Evolutionary conservation across 1,140 invertebrate species (phyloP).

Genomic region (Pseudomyrmex gracilis): DNA sequence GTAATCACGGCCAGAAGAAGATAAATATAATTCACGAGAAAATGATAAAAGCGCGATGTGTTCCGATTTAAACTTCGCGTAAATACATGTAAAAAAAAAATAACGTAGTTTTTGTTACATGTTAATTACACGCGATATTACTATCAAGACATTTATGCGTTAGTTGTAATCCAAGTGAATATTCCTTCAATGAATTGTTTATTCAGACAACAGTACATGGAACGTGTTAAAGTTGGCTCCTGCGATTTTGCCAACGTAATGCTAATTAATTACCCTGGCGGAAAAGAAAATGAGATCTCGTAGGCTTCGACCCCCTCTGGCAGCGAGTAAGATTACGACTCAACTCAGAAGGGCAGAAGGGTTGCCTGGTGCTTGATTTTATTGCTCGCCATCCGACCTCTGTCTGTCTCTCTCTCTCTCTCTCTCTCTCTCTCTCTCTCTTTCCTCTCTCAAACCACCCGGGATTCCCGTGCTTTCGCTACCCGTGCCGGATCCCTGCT

Average conservation of each 20-base stretch:
- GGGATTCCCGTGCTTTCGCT: slow-evolving; percentile 69
- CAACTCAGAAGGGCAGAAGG: slow-evolving; percentile 77
- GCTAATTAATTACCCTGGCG: slow-evolving; percentile 79
- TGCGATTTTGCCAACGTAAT: slow-evolving; percentile 66
- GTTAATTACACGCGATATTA: neutral
- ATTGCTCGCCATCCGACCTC: slow-evolving; percentile 75
- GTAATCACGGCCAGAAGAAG: slow-evolving; percentile 16
- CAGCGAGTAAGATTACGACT: slow-evolving; percentile 79
- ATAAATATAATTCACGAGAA: slow-evolving; percentile 28
- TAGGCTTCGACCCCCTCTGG: slow-evolving; percentile 74
- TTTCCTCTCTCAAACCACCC: slow-evolving; percentile 48
- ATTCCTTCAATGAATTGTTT: neutral
- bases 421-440: no score
- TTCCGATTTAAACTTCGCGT: no score
- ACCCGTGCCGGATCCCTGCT: slow-evolving; percentile 72
- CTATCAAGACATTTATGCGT: neutral
- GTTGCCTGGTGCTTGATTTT: slow-evolving; percentile 83
- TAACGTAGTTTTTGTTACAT: no score
- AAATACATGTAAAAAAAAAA: no score
- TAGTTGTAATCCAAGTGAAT: neutral
- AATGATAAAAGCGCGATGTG: neutral
- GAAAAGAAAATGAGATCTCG: slow-evolving; percentile 82
- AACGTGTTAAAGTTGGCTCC: slow-evolving; percentile 47
- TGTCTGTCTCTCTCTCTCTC: slow-evolving; percentile 48
- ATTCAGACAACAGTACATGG: slow-evolving; percentile 35